Conservation (phyloP, 2,888 invertebrate genomes). For the Trichogramma evanescens region DNA sequence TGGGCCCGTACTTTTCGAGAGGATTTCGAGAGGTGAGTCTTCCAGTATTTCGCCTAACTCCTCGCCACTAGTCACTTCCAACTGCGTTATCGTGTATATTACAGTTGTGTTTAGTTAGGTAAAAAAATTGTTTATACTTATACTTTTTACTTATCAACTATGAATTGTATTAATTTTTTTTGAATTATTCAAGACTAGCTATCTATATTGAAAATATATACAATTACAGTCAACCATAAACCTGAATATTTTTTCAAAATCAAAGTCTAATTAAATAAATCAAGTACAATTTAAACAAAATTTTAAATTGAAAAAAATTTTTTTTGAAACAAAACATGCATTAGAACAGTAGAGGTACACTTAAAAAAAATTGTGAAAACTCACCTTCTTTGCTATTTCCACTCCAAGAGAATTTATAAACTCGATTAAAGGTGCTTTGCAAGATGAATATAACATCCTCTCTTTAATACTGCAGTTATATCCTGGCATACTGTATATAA, state of each 20-base stretch:
- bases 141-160: no score
- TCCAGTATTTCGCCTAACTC: constrained; percentile 46
- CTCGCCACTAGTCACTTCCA: constrained; percentile 45
- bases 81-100: constrained; percentile 26
- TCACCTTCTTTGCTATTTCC: constrained; percentile 79
- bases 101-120: no score
- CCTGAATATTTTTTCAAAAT: not conserved
- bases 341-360: not conserved
- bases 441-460: constrained; percentile 97
- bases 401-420: constrained; percentile 73
- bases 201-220: not conserved
- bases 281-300: not conserved
- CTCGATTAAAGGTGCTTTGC: constrained; percentile 85
- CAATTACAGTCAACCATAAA: not conserved
- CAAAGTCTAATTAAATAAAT: not conserved
- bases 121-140: constrained; percentile 3
- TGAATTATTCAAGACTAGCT: constrained; percentile 3
- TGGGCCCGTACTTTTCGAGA: constrained; percentile 35
- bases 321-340: constrained; percentile 3
- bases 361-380: constrained; percentile 26
- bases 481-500: constrained; percentile 98
- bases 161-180: not conserved
- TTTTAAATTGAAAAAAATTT: constrained; percentile 4
- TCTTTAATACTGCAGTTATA: constrained; percentile 94
- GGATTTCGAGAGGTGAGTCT: constrained; percentile 39